Percentiles rank a stretch among this genome's conserved stretches.
These are phyloP conservation scores for Sinopyrophorus schimmeli DNA, from an alignment of 2,888 invertebrate species.

Conservation along the genomic window DNA sequence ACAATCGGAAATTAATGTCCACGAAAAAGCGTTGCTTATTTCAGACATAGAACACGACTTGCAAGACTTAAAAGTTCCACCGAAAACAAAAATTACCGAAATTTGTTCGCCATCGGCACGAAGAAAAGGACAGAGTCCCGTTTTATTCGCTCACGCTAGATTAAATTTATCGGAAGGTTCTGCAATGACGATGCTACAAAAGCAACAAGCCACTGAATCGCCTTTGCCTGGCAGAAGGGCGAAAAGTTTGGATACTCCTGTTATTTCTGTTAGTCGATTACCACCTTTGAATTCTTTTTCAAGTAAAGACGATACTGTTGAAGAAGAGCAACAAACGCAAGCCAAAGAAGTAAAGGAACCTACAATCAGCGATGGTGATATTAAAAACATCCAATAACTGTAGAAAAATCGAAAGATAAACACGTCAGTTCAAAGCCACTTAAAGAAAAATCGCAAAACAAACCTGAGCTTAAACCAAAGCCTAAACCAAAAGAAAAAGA, in stretches of 20 bases:
- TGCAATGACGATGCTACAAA: constrained; percentile 71
- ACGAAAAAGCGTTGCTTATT: constrained; percentile 49
- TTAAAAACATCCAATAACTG: constrained; percentile 38
- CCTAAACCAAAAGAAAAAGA: constrained; percentile 50
- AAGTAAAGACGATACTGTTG: constrained; percentile 86
- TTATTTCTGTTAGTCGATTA: constrained; percentile 76
- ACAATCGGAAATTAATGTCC: constrained; percentile 43
- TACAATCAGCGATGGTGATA: constrained; percentile 15
- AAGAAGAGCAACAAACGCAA: constrained; percentile 63
- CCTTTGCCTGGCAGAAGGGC: constrained; percentile 76
- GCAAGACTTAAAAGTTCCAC: constrained; percentile 50
- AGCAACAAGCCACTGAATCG: constrained; percentile 76
- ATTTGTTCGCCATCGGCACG: constrained; percentile 68
- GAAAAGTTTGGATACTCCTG: constrained; percentile 82
- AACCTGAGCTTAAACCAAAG: constrained; percentile 31
- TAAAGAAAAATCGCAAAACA: constrained; percentile 16
- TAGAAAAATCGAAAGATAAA: constrained; percentile 27
- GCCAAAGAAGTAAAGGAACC: constrained; percentile 7
- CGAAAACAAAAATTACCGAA: constrained; percentile 65
- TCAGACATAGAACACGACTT: constrained; percentile 53
- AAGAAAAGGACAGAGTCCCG: constrained; percentile 74
- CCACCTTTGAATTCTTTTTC: constrained; percentile 86
- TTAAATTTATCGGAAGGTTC: constrained; percentile 85
- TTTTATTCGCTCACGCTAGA: constrained; percentile 77
- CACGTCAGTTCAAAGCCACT: constrained; percentile 11